Evolutionary conservation across 23 tunicate species (phyloP), one percentile per base, ranked within the genome.

Genomic region (Corella eumyota): DNA sequence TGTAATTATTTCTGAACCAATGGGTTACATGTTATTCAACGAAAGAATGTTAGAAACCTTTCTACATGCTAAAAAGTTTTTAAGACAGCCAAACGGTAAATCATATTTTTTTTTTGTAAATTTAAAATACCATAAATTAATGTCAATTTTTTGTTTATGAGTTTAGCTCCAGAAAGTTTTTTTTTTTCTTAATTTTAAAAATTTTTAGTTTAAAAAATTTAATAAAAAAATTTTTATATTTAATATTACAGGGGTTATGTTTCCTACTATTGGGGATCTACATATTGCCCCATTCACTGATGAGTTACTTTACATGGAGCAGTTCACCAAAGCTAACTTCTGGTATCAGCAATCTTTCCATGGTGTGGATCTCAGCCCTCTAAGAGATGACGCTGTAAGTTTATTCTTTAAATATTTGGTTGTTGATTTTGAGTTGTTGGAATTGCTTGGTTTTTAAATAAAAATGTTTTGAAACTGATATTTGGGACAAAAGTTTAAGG

Each of bases 311-410:
- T 92, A 92, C 66, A 85, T 92, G 95, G 99, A 92, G 59, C 99
- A 93, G 54, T 93, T 93, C 58, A 87, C 93, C 21, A 93, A 93
- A 79, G 99, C 99, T 0, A 93, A 93, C 53, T 93, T 93, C 69
- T 93, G 99, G 99, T 93, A 93, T 56, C 99, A 93, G 47, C 99
- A 93, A 68, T 84, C 95, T 19, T 93, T 93, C 55, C 99, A 93
- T 52, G 99, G 99, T 27, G 93, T 93, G 29, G 99, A 93, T 56
- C 66, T 93, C 22, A 77, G 90, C 34, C 77, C 99, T 1, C 67
- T 93, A 2, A 57, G 99, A 30, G 99, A 93, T 51, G 99, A 74
- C 48, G 99, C 99, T 29, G 99, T 93, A 49, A 76, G 93, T 76
- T 7, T 28, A 26, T 73, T 21, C 15, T 76, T 32, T 9, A 31